These are phyloP conservation scores for Clangula hyemalis DNA, from an alignment of 2,797 vertebrate species.

Conservation along the genomic window DNA sequence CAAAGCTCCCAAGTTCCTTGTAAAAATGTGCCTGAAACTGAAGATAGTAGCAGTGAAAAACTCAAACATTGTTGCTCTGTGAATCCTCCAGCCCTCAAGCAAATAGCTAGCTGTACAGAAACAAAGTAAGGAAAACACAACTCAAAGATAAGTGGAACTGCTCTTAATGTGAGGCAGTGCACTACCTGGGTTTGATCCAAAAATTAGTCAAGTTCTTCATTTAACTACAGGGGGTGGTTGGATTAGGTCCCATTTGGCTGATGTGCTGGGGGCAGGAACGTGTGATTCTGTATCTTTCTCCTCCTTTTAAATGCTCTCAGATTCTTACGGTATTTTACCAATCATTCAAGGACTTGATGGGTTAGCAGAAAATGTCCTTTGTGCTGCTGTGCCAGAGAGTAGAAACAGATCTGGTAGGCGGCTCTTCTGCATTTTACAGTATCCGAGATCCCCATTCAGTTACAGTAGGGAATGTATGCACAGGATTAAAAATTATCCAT, in stretches of 20 bases:
- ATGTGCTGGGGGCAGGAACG: slow-evolving; percentile 48
- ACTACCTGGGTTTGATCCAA: slow-evolving; percentile 67
- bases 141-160: slow-evolving; percentile 45
- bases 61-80: not conserved
- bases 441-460: slow-evolving; percentile 16
- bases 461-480: slow-evolving; percentile 38
- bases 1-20: not conserved
- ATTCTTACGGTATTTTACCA: slow-evolving; percentile 44
- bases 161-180: slow-evolving; percentile 34
- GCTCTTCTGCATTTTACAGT: slow-evolving; percentile 42
- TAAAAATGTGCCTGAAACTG: slow-evolving; percentile 3
- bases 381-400: slow-evolving; percentile 39
- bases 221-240: slow-evolving; percentile 64
- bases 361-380: slow-evolving; percentile 63
- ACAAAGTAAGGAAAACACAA: slow-evolving; percentile 39
- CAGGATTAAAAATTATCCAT: slow-evolving; percentile 69
- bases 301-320: slow-evolving; percentile 54
- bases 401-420: slow-evolving; percentile 29
- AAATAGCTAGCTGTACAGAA: not conserved
- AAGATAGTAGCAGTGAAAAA: not conserved
- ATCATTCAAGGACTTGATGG: slow-evolving; percentile 53
- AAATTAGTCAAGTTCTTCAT: slow-evolving; percentile 68
- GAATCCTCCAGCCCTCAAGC: slow-evolving; percentile 2
- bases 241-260: slow-evolving; percentile 66
- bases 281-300: slow-evolving; percentile 51